Evolutionary conservation across 1,140 invertebrate genomes (phyloP).

Genomic region (Theocolax elegans): DNA sequence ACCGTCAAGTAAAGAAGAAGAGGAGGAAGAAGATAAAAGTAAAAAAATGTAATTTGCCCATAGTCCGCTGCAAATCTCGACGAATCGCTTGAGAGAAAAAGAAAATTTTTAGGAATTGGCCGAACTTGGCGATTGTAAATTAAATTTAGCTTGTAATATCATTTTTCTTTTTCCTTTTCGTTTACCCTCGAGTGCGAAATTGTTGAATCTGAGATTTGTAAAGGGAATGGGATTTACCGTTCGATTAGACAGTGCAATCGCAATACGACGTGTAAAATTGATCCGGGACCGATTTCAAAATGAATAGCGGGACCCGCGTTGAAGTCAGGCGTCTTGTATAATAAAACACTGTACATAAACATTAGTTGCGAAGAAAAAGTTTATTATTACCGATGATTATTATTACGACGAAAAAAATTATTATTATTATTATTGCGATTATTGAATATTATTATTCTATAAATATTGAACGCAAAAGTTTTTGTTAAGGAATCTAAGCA

Average conservation of each 20-base stretch:
- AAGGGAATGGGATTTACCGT: constrained; percentile 20
- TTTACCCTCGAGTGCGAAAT: too few species aligned
- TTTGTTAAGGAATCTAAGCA: constrained; percentile 54
- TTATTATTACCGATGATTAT: constrained; percentile 53
- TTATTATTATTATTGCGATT: constrained; percentile 57
- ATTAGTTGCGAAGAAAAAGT: constrained; percentile 56
- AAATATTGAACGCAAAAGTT: constrained; percentile 51
- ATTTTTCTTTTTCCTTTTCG: too few species aligned
- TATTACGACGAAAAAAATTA: constrained; percentile 46
- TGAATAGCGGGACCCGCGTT: too few species aligned
- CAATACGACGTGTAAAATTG: constrained; percentile 38
- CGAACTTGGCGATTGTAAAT: constrained; percentile 26
- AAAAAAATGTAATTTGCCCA: constrained; percentile 19
- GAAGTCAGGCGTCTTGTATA: constrained; percentile 51
- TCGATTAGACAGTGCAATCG: constrained; percentile 37
- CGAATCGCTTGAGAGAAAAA: not conserved
- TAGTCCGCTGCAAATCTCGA: not conserved
- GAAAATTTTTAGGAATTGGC: constrained; percentile 29
- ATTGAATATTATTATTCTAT: constrained; percentile 55
- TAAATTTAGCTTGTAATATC: constrained; percentile 25
- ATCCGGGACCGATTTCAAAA: constrained; percentile 4
- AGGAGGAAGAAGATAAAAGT: not conserved
- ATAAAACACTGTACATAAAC: constrained; percentile 65
- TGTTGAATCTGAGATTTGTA: constrained; percentile 22
- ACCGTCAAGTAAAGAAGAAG: not conserved